Percentiles rank a stretch among this genome's conserved stretches.
phyloP scores from a whole-genome alignment of 2,797 vertebrate genomes.

The Aldrovandia affinis region DNA sequence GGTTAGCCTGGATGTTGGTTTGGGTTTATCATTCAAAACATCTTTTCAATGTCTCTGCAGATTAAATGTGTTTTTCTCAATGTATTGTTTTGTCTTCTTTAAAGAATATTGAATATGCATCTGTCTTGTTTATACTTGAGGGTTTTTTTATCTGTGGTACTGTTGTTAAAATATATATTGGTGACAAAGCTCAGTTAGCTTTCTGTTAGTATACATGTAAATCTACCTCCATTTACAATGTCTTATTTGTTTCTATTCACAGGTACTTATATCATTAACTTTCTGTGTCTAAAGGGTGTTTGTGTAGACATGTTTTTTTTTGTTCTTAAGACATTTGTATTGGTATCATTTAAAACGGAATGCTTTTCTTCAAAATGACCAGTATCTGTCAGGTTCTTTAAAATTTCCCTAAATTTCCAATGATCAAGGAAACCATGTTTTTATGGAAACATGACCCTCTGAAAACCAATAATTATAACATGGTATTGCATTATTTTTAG shows the following conservation, averaged over 20 bases:
- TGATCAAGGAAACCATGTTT: no score
- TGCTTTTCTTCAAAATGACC: no score
- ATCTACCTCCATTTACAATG: neutral
- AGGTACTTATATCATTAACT: neutral
- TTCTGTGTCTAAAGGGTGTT: no score
- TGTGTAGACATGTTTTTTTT: no score
- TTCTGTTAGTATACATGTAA: neutral
- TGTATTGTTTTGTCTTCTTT: neutral
- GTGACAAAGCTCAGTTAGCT: neutral
- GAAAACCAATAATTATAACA: no score
- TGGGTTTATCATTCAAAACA: neutral
- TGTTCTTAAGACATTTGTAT: no score
- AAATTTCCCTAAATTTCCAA: no score
- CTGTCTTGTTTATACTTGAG: neutral
- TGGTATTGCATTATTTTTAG: no score
- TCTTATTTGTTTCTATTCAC: neutral
- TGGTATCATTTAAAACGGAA: no score
- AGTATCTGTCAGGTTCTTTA: no score
- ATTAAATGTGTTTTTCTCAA: constrained; percentile 4
- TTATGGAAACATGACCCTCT: no score
- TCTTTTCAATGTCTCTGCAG: neutral
- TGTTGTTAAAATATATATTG: neutral
- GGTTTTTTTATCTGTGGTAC: neutral
- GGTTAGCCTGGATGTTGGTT: neutral
- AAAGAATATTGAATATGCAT: neutral